These are phyloP conservation scores for Platygyra sinensis DNA, from an alignment of 64 coral and sea anemone species.

Conservation along the genomic window DNA sequence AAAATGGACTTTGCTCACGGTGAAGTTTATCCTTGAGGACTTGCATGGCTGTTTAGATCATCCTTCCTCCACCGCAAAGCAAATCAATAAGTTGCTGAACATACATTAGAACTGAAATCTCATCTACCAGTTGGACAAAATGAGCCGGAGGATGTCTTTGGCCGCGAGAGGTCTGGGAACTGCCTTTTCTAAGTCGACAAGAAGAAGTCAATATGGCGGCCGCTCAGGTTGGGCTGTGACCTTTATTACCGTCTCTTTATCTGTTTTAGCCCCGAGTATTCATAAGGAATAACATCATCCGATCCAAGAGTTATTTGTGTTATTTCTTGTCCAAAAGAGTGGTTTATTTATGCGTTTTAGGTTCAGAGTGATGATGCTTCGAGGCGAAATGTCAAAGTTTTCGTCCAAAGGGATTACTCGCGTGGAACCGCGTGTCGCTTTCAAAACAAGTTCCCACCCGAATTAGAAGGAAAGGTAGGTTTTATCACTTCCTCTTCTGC, in stretches of 20 bases:
- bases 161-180: conserved; percentile 2
- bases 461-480: conserved; percentile 89
- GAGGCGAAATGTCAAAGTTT: conserved; percentile 87
- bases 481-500: not conserved
- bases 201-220: conserved; percentile 84
- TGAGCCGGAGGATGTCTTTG: not conserved
- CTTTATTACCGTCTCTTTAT: conserved; percentile 30
- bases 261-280: not conserved
- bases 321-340: not conserved
- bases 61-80: not conserved
- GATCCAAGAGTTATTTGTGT: not conserved
- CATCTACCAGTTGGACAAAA: not conserved
- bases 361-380: conserved; percentile 54
- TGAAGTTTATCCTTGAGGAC: conserved; percentile 47
- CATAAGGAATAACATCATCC: not conserved
- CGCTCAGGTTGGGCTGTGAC: conserved; percentile 65
- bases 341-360: conserved; percentile 11
- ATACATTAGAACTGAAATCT: not conserved
- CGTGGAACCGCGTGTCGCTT: conserved; percentile 93
- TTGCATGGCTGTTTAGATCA: not conserved
- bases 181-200: not conserved
- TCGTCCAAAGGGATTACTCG: conserved; percentile 93
- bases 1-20: conserved; percentile 20
- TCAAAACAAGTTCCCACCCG: conserved; percentile 88
- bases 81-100: not conserved